Conservation (phyloP, 2,888 invertebrate species). For the Pandemis cinnamomeana region DNA sequence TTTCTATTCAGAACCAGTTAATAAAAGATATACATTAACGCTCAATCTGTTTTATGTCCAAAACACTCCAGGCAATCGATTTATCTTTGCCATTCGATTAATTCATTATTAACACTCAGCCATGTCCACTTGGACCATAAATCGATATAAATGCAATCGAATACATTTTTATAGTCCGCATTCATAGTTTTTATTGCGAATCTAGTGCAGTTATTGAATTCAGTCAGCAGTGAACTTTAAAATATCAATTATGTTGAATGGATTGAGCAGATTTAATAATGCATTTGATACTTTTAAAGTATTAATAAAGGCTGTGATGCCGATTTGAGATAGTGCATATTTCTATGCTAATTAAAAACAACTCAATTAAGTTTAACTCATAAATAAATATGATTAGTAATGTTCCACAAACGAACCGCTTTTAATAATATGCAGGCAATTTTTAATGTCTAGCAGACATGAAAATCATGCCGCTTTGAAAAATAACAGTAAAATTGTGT, state of each 20-base stretch:
- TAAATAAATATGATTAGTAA: constrained; percentile 4
- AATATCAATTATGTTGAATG: constrained; percentile 31
- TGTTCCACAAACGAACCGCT: not conserved
- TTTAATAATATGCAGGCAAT: not conserved
- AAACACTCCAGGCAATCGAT: constrained; percentile 20
- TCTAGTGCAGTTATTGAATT: constrained; percentile 25
- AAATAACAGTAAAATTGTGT: not conserved
- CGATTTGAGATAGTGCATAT: not conserved
- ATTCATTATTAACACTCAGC: constrained; percentile 23
- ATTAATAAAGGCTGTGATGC: not conserved
- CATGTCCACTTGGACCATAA: constrained; percentile 25
- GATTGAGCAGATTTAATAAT: constrained; percentile 11
- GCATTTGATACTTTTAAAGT: not conserved
- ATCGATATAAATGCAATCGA: constrained; percentile 34
- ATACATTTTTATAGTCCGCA: constrained; percentile 31
- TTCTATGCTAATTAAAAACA: not conserved
- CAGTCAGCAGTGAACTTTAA: constrained; percentile 32
- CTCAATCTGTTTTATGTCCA: constrained; percentile 10
- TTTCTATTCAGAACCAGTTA: not conserved
- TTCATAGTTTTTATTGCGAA: constrained; percentile 34
- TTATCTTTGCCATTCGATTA: constrained; percentile 20
- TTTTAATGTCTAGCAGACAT: not conserved
- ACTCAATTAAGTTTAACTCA: constrained; percentile 1
- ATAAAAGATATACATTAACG: constrained; percentile 10
- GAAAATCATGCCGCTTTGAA: constrained; percentile 1